Conservation (phyloP, 37 sponge, comb jelly and placozoan genomes). For the Beroe forskalii region DNA sequence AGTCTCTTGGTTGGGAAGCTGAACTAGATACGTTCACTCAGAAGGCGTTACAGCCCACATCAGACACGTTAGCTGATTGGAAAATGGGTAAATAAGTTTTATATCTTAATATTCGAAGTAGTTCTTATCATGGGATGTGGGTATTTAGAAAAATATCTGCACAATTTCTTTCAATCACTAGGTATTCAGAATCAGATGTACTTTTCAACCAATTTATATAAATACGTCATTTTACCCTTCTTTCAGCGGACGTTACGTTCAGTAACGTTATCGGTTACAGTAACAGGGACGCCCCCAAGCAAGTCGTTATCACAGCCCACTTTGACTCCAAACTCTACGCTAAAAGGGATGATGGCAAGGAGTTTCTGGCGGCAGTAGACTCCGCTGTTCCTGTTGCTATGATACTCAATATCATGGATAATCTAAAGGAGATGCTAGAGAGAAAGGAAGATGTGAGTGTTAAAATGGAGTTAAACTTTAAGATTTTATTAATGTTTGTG, state of each 20-base stretch:
- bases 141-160: too few relatives aligned
- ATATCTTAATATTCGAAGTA: too few relatives aligned
- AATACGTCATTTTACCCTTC: too few relatives aligned
- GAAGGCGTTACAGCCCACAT: not conserved
- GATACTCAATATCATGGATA: constrained; percentile 78
- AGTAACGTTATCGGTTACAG: constrained; percentile 59
- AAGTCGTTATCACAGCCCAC: constrained; percentile 55
- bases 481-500: too few relatives aligned
- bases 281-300: not conserved
- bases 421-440: constrained; percentile 69
- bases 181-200: too few relatives aligned
- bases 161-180: too few relatives aligned
- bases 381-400: constrained; percentile 97
- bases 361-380: constrained; percentile 78
- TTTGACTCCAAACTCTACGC: constrained; percentile 29
- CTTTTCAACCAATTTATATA: too few relatives aligned
- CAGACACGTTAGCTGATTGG: not conserved
- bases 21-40: constrained; percentile 52
- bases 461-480: not conserved
- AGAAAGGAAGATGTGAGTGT: not conserved
- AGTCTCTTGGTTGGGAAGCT: not conserved
- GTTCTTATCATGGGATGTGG: too few relatives aligned
- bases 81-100: not conserved
- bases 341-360: not conserved
- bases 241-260: not conserved